These are phyloP conservation scores for Circaetus cinerascens DNA, from an alignment of 2,113 vertebrate species.

Conservation along the genomic window DNA sequence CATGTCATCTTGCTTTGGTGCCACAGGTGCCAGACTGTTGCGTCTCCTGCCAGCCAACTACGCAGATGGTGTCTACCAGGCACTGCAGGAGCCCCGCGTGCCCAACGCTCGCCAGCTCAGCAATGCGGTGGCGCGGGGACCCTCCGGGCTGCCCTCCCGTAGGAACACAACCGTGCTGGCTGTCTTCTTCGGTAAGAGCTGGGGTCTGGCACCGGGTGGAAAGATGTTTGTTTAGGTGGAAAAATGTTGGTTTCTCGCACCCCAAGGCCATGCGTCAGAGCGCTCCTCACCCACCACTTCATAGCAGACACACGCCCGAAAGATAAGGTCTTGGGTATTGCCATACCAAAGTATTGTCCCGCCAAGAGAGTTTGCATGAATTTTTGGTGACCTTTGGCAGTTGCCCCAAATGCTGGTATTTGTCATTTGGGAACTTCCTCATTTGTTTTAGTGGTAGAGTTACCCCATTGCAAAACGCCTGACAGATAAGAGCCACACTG, in stretches of 20 bases:
- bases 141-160: slow-evolving; percentile 74
- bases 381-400: not conserved
- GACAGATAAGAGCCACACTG: accelerated
- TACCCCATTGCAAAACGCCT: accelerated
- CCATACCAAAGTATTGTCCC: not conserved
- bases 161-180: slow-evolving; percentile 86
- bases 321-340: not conserved
- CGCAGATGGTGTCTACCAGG: slow-evolving; percentile 84
- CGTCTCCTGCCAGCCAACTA: slow-evolving; percentile 85
- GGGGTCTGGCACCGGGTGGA: accelerated
- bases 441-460: not conserved
- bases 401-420: not conserved
- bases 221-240: not conserved
- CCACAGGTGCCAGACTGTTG: slow-evolving; percentile 79
- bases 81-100: slow-evolving; percentile 74
- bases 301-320: accelerated
- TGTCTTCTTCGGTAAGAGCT: slow-evolving; percentile 86
- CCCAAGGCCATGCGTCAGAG: accelerated
- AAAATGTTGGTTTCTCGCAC: not conserved
- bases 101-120: slow-evolving; percentile 88
- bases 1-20: not conserved
- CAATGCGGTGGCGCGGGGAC: slow-evolving; percentile 40
- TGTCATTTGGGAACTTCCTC: not conserved
- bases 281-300: accelerated
- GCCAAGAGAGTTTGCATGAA: too few species aligned